Evolutionary conservation across 2,888 invertebrate species (phyloP).

Genomic region (Diplolepis rosae): DNA sequence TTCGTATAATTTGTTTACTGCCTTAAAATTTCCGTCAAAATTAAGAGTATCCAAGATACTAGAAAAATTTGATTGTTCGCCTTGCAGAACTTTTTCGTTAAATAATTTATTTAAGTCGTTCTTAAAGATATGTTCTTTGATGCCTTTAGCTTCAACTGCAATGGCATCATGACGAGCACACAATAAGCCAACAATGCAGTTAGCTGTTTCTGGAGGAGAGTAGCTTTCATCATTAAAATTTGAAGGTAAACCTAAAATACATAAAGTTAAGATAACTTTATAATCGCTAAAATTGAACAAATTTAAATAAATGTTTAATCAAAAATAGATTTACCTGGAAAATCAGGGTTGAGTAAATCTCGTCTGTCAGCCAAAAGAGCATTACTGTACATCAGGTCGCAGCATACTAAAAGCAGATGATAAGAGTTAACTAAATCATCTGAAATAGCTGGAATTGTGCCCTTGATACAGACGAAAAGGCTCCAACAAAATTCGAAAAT

Average conservation of each 20-base stretch:
- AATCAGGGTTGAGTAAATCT: constrained; percentile 90
- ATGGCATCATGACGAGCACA: constrained; percentile 89
- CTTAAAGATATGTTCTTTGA: constrained; percentile 91
- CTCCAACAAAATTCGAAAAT: constrained; percentile 97
- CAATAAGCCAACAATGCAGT: constrained; percentile 88
- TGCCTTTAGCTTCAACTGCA: constrained; percentile 90
- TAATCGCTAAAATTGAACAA: background rate
- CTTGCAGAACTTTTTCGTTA: constrained; percentile 82
- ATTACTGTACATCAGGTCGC: constrained; percentile 93
- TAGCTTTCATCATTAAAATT: constrained; percentile 80
- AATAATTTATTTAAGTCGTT: constrained; percentile 86
- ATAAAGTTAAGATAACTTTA: background rate
- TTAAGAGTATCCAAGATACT: constrained; percentile 85
- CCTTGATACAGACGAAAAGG: constrained; percentile 91
- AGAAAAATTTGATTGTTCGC: constrained; percentile 81
- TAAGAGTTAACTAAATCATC: constrained; percentile 96
- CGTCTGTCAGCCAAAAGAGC: constrained; percentile 85
- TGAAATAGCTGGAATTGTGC: constrained; percentile 88
- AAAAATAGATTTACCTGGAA: constrained; percentile 79
- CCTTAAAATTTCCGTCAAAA: constrained; percentile 91
- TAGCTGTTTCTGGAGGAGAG: constrained; percentile 79
- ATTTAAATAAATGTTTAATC: background rate
- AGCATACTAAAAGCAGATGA: constrained; percentile 91
- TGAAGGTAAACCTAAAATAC: constrained; percentile 80
- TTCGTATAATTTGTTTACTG: constrained; percentile 91